phyloP scores from a whole-genome alignment of 2,113 vertebrate genomes.

The Neomonachus schauinslandi region DNA sequence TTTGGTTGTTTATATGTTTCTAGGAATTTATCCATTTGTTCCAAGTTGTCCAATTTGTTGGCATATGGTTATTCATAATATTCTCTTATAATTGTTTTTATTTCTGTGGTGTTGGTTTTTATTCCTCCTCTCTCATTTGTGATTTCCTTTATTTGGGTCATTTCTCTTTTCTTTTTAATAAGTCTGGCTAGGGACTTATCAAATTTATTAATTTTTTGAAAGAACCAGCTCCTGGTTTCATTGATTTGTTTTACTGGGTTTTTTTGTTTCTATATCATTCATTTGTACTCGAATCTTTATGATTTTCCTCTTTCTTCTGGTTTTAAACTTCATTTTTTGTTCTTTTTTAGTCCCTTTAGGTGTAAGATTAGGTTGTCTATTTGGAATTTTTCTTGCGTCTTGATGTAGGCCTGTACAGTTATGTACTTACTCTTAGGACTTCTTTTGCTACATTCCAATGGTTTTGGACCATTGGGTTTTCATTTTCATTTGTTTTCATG shows the following conservation, averaged over 20 bases:
- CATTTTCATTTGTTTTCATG: too few relatives aligned
- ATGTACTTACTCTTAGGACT: neutral
- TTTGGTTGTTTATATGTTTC: too few relatives aligned
- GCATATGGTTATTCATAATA: too few relatives aligned
- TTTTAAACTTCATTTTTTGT: neutral
- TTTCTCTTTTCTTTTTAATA: neutral
- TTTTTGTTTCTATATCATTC: neutral
- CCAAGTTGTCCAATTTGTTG: too few relatives aligned
- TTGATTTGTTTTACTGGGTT: neutral
- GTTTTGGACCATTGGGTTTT: neutral
- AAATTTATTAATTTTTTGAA: neutral
- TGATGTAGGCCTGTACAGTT: neutral
- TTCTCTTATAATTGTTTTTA: too few relatives aligned
- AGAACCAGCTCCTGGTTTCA: neutral
- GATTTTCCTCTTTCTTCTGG: neutral
- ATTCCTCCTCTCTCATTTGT: too few relatives aligned
- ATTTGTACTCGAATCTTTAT: neutral
- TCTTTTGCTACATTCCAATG: neutral
- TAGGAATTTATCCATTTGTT: too few relatives aligned
- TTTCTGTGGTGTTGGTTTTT: too few relatives aligned
- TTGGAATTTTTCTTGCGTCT: neutral
- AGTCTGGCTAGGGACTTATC: neutral
- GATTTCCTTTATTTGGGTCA: neutral
- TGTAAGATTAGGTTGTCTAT: neutral
- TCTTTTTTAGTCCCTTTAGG: neutral